Evolutionary conservation across 2,888 invertebrate species (phyloP).

Genomic region (Orthosia incerta): DNA sequence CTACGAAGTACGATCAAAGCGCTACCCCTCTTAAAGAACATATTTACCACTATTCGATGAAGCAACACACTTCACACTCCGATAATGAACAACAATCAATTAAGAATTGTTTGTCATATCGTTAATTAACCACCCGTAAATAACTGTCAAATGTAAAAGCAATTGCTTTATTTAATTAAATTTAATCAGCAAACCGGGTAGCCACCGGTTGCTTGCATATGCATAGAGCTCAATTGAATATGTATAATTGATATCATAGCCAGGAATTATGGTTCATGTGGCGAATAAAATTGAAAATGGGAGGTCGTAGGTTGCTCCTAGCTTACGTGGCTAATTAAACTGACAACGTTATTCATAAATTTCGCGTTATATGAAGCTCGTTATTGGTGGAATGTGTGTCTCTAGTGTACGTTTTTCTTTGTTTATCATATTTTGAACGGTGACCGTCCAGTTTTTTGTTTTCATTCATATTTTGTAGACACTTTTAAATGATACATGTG

Average conservation of each 20-base stretch:
- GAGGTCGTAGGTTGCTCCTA: slow-evolving; percentile 56
- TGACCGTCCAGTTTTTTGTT: slow-evolving; percentile 2
- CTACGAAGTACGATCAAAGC: not conserved
- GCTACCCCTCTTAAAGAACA: not conserved
- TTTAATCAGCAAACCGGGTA: slow-evolving; percentile 61
- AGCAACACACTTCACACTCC: slow-evolving; percentile 29
- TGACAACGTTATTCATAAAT: slow-evolving; percentile 53
- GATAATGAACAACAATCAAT: slow-evolving; percentile 41
- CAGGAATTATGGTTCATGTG: slow-evolving; percentile 46
- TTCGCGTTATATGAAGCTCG: slow-evolving; percentile 36
- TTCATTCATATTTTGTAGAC: not conserved
- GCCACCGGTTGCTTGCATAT: slow-evolving; percentile 53
- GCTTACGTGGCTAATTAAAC: slow-evolving; percentile 48
- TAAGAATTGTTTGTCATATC: slow-evolving; percentile 53
- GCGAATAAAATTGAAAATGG: slow-evolving; percentile 50
- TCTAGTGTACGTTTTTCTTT: slow-evolving; percentile 10
- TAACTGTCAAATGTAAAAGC: slow-evolving; percentile 42
- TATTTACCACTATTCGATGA: slow-evolving; percentile 10
- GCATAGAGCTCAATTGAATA: slow-evolving; percentile 56
- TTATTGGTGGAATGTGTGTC: slow-evolving; percentile 20
- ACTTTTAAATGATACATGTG: not conserved
- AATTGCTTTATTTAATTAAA: slow-evolving; percentile 63
- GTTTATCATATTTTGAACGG: no score
- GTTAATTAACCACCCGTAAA: slow-evolving; percentile 44
- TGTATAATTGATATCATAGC: slow-evolving; percentile 56